phyloP scores from a whole-genome alignment of 1,140 invertebrate species.

The Calosoma granatense region DNA sequence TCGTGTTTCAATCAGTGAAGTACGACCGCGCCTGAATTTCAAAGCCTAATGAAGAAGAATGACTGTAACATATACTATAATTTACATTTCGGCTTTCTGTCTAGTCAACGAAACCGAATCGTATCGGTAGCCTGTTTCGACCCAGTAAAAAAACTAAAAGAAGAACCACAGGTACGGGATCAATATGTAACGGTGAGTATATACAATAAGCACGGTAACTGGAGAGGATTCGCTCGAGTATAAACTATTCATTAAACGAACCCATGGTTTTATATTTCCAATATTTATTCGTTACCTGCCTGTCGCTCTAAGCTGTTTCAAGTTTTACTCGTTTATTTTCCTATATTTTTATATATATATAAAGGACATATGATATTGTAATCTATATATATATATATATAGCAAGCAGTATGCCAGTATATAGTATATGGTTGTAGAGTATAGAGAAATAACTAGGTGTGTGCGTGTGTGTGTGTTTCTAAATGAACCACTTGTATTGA shows the following conservation, averaged over 20 bases:
- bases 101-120: not conserved
- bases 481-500: not conserved
- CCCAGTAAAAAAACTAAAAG: too few relatives aligned
- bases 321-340: not conserved
- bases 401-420: too few relatives aligned
- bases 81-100: not conserved
- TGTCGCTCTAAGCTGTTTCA: not conserved
- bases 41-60: not conserved
- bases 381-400: not conserved
- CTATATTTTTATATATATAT: not conserved
- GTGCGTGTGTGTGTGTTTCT: too few relatives aligned
- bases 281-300: not conserved
- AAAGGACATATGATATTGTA: not conserved
- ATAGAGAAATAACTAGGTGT: too few relatives aligned
- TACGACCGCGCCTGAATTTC: too few relatives aligned
- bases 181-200: not conserved
- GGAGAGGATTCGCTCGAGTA: not conserved
- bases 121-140: not conserved
- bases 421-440: too few relatives aligned
- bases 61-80: not conserved
- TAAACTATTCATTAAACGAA: not conserved
- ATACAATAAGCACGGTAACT: not conserved
- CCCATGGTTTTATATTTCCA: not conserved
- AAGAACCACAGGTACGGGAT: not conserved
- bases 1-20: too few relatives aligned